Evolutionary conservation across 1,140 invertebrate species (phyloP), one percentile per base, ranked within the genome.

Genomic region (Drosophila seguyi): DNA sequence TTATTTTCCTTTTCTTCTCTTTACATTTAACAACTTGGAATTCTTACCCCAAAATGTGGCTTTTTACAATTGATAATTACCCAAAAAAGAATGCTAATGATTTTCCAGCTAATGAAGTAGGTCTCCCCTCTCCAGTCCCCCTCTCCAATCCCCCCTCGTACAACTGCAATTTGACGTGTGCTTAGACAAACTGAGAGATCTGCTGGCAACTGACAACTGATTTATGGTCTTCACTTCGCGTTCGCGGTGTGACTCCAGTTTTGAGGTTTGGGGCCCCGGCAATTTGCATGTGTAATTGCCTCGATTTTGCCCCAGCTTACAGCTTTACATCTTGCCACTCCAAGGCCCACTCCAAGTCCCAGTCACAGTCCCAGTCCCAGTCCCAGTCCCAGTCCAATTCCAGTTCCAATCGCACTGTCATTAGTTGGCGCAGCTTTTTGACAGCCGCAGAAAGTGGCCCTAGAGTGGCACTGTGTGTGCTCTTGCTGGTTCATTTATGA

Each of bases 251-350:
- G 25, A 60, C 71, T 81, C 53, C 42, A 67, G 62, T 66, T 58
- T 55, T 58, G 63, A 65, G 63, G 31, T 50, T 45, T 60, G 68
- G 18, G 25, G 55, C 29, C 36, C n/a, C 60, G 25, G 58, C 66
- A 73, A 77, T 78, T 81, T 75, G 78, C 79, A 81, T 79, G 75
- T 71, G 52, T 74, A 85, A 75, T 78, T 82, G 67, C 58, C 73
- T 60, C 61, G 52, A 55, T 55, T 38, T n/a, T n/a, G 45, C 56
- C 53, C 48, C 29, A 31, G n/a, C 63, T 72, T 39, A 53, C 66
- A 69, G 2, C 4, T 55, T 73, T 39, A 67, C 66, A 69, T 67
- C 66, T 69, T 53, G n/a, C n/a, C n/a, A n/a, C n/a, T n/a, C n/a
- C n/a, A n/a, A n/a, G n/a, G n/a, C n/a, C n/a, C n/a, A n/a, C n/a